A percentile compares a stretch with the other conserved stretches of the same genome.
phyloP scores from a whole-genome alignment of 2,888 invertebrate genomes.

The Oxycera nigricornis region DNA sequence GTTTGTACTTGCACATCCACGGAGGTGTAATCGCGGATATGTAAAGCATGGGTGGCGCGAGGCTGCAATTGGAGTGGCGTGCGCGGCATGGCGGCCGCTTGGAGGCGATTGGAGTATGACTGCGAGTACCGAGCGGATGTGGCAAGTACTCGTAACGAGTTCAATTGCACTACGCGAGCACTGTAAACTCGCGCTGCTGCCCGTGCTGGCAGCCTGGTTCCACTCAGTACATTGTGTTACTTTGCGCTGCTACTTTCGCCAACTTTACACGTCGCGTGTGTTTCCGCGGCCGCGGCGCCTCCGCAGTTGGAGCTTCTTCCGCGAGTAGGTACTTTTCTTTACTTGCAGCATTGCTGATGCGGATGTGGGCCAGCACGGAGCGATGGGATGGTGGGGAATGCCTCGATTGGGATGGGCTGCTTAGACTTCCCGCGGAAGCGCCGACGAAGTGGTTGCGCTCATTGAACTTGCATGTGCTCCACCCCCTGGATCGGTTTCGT shows the following conservation, averaged over 20 bases:
- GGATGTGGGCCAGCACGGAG: too few relatives aligned
- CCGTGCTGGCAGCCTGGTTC: slow-evolving; percentile 59
- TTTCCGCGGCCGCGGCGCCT: background rate
- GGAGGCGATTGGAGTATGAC: slow-evolving; percentile 11
- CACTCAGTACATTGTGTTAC: slow-evolving; percentile 61
- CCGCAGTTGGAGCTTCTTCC: background rate
- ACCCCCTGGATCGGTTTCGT: background rate
- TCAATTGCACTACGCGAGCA: slow-evolving; percentile 31
- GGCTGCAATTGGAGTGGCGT: slow-evolving; percentile 1
- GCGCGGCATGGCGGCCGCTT: background rate
- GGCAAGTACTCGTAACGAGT: slow-evolving; percentile 29
- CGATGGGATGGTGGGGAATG: background rate
- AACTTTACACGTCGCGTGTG: slow-evolving; percentile 26
- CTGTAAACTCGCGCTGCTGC: slow-evolving; percentile 46
- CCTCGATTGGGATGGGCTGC: background rate
- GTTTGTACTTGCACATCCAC: background rate
- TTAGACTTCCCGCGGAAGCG: background rate
- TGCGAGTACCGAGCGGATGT: slow-evolving; percentile 21
- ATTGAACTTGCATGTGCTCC: background rate
- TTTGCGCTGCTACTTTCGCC: slow-evolving; percentile 45
- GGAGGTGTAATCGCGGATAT: background rate
- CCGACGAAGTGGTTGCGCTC: background rate
- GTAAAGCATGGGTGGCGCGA: slow-evolving; percentile 20
- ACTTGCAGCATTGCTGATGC: background rate
- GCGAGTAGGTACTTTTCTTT: slow-evolving; percentile 27